These are phyloP conservation scores for Pogoniulus pusillus DNA, from an alignment of 2,797 vertebrate species.

Conservation along the genomic window DNA sequence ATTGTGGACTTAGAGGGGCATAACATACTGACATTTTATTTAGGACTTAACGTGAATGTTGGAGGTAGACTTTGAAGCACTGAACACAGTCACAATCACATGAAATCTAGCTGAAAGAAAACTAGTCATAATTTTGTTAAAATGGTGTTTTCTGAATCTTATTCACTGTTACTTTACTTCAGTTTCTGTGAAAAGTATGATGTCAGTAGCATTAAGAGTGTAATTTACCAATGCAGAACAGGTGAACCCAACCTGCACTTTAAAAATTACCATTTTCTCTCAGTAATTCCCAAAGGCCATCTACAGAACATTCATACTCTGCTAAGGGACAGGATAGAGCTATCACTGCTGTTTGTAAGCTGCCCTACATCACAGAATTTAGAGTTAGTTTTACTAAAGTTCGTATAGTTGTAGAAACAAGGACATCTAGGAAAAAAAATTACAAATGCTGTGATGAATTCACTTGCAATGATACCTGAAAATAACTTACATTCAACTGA, in stretches of 20 bases:
- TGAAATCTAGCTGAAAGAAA: neutral
- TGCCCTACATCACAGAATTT: conserved; percentile 32
- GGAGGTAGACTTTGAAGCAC: neutral
- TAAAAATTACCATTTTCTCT: conserved; percentile 45
- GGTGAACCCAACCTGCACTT: conserved; percentile 25
- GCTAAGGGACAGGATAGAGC: neutral
- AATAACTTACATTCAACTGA: neutral
- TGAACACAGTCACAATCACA: neutral
- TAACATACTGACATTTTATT: neutral
- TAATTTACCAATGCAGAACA: neutral
- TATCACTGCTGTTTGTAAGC: neutral
- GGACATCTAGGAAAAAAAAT: neutral
- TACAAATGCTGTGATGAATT: neutral
- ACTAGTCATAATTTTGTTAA: neutral
- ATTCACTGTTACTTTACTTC: neutral
- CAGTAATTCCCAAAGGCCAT: neutral
- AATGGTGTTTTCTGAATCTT: neutral
- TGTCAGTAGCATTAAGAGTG: neutral
- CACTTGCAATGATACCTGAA: neutral
- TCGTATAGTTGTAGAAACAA: neutral
- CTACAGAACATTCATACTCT: neutral
- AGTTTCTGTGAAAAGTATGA: neutral
- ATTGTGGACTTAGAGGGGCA: neutral
- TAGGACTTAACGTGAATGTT: neutral
- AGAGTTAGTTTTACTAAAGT: neutral